Evolutionary conservation across 2,888 invertebrate genomes (phyloP), one percentile per base, ranked within the genome.

Genomic region (Drosophila antonietae): DNA sequence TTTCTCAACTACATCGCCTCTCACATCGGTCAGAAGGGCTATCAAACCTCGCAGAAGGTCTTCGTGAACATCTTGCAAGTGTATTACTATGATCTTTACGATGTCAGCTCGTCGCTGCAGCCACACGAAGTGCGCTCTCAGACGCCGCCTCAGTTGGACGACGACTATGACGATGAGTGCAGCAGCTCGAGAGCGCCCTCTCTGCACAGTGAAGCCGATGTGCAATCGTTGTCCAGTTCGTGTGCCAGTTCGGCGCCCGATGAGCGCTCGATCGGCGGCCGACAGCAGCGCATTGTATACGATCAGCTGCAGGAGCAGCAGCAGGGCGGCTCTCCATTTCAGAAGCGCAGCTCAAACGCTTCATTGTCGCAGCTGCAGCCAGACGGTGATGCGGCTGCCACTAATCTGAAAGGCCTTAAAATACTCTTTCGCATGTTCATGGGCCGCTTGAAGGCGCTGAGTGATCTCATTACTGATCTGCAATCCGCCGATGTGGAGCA

Each of bases 1-100:
- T 95, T 95, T 82, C 90, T 95, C 65, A 95, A 95, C 70, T 95
- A 95, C 88, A 92, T 95, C 67, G 95, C 95, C 7, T 94, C 95
- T n/a, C 94, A 95, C 80, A 94, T 95, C 39, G 95, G 95, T 83
- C 94, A 88, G 93, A 94, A 90, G 89, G 94, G 87, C 87, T 93
- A 91, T 90, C 92, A 81, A 90, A 93, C 81, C 73, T 94, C 89
- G 67, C 93, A 78, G 68, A 91, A 91, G 75, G 93, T 94, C 0
- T 92, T 94, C 51, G 94, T 94, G 46, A 93, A 93, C 80, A 92
- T 93, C 1, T 88, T 94, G 37, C 94, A 94, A 83, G 91, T 92
- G 9, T 94, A 94, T 76, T 94, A 94, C 58, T 92, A 93, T 55
- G 92, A 93, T 75, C 73, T 89, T 3, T 93, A 88, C 56, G 92